A percentile compares a stretch with the other conserved stretches of the same genome.
These are phyloP conservation scores for Pygocentrus nattereri DNA, from an alignment of 2,797 vertebrate genomes.

Conservation along the genomic window DNA sequence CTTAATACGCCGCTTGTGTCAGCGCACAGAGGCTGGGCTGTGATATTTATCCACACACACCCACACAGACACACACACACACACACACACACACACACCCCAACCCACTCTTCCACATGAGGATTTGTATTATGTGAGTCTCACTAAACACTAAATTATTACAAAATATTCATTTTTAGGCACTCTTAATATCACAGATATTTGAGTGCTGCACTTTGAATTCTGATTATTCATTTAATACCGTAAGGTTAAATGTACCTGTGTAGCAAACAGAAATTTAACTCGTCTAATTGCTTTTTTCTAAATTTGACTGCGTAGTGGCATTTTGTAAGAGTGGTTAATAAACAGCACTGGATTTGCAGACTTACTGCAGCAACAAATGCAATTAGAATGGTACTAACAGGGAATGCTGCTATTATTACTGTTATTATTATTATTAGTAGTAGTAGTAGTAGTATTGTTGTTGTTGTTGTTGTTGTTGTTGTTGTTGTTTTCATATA, in stretches of 20 bases:
- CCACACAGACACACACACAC: neutral
- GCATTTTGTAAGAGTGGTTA: neutral
- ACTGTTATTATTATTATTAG: neutral
- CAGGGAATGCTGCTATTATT: neutral
- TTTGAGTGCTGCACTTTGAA: neutral
- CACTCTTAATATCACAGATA: neutral
- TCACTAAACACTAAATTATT: neutral
- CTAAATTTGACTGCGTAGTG: neutral
- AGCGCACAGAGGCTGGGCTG: neutral
- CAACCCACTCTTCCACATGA: neutral
- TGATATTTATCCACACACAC: conserved; percentile 6
- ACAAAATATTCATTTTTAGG: neutral
- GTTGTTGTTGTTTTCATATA: neutral
- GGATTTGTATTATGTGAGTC: neutral
- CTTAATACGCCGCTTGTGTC: conserved; percentile 47
- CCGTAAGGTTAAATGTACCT: neutral
- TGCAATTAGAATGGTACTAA: neutral
- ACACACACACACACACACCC: neutral
- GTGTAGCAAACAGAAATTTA: neutral
- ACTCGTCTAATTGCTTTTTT: neutral
- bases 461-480: too few species aligned
- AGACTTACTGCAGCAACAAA: neutral
- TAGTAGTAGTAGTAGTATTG: too few species aligned
- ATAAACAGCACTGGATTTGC: neutral
- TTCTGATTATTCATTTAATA: neutral